Evolutionary conservation across 2,797 vertebrate species (phyloP).

Genomic region (Diplodus sargus): DNA sequence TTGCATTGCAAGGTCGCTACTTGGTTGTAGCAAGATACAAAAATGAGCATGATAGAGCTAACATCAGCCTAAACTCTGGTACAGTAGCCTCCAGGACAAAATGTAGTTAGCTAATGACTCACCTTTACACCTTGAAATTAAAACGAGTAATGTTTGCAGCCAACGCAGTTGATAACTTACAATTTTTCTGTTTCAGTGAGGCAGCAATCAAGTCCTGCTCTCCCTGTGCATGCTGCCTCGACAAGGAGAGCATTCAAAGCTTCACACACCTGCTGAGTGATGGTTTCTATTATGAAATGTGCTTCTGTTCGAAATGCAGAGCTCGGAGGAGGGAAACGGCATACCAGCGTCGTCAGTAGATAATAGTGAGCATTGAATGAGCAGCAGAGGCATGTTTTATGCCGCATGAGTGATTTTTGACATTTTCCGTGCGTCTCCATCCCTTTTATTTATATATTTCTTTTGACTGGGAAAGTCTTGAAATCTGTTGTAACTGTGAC

Average conservation of each 20-base stretch:
- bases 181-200: not conserved
- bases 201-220: not conserved
- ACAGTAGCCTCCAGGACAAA: not conserved
- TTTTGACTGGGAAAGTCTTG: conserved; percentile 16
- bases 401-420: conserved; percentile 20
- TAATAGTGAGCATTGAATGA: conserved; percentile 1
- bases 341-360: not conserved
- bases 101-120: not conserved
- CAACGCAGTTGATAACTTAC: not conserved
- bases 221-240: not conserved
- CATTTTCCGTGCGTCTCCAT: conserved; percentile 24
- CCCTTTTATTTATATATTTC: not conserved
- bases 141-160: not conserved
- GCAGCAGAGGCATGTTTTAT: conserved; percentile 5
- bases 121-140: too few relatives aligned
- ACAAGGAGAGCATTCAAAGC: not conserved
- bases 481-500: conserved; percentile 23
- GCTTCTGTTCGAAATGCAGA: not conserved
- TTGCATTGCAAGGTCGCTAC: not conserved
- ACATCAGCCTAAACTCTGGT: not conserved
- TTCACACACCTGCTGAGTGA: conserved; percentile 14
- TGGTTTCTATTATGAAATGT: not conserved
- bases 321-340: not conserved
- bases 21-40: not conserved
- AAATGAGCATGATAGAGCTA: not conserved